phyloP scores from a whole-genome alignment of 2,797 vertebrate genomes.

The Cebuella pygmaea region DNA sequence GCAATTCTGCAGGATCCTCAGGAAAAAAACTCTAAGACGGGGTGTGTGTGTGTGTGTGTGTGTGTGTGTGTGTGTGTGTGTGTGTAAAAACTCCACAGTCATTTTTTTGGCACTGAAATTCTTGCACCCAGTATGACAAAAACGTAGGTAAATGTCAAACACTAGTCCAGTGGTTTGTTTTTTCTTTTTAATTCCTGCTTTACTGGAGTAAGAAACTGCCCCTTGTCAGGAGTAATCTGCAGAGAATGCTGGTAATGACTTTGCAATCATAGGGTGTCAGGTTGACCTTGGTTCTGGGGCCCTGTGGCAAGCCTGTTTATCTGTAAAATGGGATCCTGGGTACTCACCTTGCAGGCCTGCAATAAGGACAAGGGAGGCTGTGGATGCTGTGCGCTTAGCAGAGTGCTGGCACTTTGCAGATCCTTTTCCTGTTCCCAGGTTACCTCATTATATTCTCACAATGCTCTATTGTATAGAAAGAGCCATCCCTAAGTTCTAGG shows the following conservation, averaged over 20 bases:
- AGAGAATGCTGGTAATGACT: background rate
- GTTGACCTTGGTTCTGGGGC: background rate
- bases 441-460: background rate
- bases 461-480: background rate
- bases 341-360: accelerated
- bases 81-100: background rate
- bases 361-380: background rate
- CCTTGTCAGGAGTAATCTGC: background rate
- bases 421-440: background rate
- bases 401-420: accelerated
- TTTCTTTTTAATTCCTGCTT: background rate
- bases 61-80: background rate
- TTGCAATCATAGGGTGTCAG: background rate
- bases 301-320: accelerated
- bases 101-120: conserved; percentile 22
- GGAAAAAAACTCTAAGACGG: background rate
- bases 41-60: background rate
- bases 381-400: background rate
- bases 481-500: background rate
- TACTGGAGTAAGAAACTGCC: background rate
- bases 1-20: background rate
- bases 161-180: background rate
- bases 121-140: background rate
- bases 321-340: background rate
- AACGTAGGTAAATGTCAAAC: background rate